Evolutionary conservation across 2,797 vertebrate species (phyloP).

Genomic region (Protonibea diacanthus): DNA sequence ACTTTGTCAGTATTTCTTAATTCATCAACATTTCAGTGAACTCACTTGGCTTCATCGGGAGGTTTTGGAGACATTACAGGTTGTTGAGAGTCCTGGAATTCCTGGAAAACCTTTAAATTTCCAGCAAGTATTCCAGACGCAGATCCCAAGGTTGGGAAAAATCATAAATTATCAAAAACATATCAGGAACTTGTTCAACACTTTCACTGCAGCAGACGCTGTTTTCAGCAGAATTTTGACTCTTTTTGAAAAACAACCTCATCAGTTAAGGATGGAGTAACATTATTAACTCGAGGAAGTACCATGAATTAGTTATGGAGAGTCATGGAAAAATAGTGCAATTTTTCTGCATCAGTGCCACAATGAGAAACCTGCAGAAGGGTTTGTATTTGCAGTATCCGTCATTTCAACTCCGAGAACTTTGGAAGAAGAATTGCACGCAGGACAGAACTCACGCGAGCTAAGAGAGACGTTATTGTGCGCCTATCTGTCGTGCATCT

Average conservation of each 20-base stretch:
- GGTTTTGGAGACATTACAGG: neutral
- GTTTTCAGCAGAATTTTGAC: constrained; percentile 5
- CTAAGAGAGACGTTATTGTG: neutral
- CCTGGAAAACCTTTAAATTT: neutral
- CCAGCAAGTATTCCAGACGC: neutral
- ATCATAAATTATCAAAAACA: neutral
- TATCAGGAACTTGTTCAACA: neutral
- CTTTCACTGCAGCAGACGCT: neutral
- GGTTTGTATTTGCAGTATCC: neutral
- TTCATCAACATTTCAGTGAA: neutral
- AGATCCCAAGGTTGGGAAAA: neutral
- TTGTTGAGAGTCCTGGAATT: neutral
- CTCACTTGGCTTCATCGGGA: neutral
- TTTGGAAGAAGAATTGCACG: neutral
- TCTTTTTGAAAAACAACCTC: constrained; percentile 6
- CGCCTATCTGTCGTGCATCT: constrained; percentile 3
- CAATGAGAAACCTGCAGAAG: constrained; percentile 3
- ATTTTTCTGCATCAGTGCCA: constrained; percentile 11
- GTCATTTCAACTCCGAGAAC: neutral
- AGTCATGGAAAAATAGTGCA: constrained; percentile 34
- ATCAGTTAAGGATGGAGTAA: neutral
- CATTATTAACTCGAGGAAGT: constrained; percentile 2
- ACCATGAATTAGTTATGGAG: constrained; percentile 4
- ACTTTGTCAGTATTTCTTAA: neutral
- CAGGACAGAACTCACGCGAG: neutral